phyloP scores from a whole-genome alignment of 2,888 invertebrate genomes.

The Tinea semifulvella region DNA sequence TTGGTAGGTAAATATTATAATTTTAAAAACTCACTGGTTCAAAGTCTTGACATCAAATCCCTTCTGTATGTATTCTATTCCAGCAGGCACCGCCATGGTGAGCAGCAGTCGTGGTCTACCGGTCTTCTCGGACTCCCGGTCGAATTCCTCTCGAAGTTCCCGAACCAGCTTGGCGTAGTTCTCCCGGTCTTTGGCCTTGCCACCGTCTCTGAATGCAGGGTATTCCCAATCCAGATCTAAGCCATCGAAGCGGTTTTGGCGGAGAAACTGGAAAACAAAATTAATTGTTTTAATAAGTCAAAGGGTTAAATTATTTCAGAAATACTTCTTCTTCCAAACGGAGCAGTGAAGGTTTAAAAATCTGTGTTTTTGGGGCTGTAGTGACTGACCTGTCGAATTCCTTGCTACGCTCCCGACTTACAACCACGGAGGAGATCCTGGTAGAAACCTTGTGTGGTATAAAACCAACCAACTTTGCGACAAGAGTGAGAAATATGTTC shows the following conservation, averaged over 20 bases:
- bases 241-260: slow-evolving; percentile 93
- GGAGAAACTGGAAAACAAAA: slow-evolving; percentile 66
- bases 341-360: too few species aligned
- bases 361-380: too few species aligned
- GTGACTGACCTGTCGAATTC: too few species aligned
- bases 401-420: too few species aligned
- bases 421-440: too few species aligned
- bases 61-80: slow-evolving; percentile 91
- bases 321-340: too few species aligned
- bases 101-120: slow-evolving; percentile 80
- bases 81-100: slow-evolving; percentile 95
- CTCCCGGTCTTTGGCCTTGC: slow-evolving; percentile 81
- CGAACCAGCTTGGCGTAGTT: slow-evolving; percentile 89
- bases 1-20: too few species aligned
- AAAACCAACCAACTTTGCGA: too few species aligned
- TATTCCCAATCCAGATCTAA: slow-evolving; percentile 94
- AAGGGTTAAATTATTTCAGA: too few species aligned
- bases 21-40: slow-evolving; percentile 74
- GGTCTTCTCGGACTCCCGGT: slow-evolving; percentile 84
- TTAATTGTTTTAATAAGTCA: not conserved
- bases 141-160: slow-evolving; percentile 90
- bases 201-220: slow-evolving; percentile 83
- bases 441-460: too few species aligned
- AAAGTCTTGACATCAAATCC: slow-evolving; percentile 91
- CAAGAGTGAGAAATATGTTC: too few species aligned